phyloP scores from a whole-genome alignment of 2,797 vertebrate species.

The Ceryle rudis region DNA sequence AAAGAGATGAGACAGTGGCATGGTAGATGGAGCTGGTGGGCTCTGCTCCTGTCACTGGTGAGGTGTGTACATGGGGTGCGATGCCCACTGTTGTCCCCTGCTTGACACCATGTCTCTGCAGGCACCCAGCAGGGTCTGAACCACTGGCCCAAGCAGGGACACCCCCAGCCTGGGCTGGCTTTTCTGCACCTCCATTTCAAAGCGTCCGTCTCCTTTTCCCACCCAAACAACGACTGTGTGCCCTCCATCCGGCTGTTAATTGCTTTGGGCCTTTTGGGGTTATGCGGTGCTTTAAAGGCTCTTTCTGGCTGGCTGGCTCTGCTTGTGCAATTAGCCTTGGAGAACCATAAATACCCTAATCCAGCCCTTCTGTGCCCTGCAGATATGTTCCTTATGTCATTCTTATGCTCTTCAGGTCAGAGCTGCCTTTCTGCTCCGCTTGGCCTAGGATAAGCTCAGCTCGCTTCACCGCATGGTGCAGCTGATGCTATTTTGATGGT shows the following conservation, averaged over 20 bases:
- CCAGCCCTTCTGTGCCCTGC: conserved; percentile 11
- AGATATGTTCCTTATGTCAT: background rate
- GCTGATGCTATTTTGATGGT: background rate
- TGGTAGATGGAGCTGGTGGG: background rate
- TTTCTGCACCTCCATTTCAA: background rate
- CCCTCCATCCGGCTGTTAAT: background rate
- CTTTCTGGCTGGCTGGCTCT: background rate
- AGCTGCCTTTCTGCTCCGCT: background rate
- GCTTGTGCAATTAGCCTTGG: background rate
- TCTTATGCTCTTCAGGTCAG: background rate
- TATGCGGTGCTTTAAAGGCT: background rate
- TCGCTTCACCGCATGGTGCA: rapidly evolving
- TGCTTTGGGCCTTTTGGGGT: background rate
- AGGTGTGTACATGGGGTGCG: rapidly evolving
- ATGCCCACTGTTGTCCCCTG: rapidly evolving
- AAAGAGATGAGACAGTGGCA: rapidly evolving
- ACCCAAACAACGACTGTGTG: background rate
- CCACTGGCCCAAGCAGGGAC: background rate
- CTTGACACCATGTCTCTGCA: rapidly evolving
- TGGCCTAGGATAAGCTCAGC: background rate
- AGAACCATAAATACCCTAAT: background rate
- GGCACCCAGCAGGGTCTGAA: background rate
- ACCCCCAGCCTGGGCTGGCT: background rate
- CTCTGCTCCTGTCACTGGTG: background rate
- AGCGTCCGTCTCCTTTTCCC: background rate